phyloP scores from a whole-genome alignment of 2,113 vertebrate species.

The Salvelinus namaycush region DNA sequence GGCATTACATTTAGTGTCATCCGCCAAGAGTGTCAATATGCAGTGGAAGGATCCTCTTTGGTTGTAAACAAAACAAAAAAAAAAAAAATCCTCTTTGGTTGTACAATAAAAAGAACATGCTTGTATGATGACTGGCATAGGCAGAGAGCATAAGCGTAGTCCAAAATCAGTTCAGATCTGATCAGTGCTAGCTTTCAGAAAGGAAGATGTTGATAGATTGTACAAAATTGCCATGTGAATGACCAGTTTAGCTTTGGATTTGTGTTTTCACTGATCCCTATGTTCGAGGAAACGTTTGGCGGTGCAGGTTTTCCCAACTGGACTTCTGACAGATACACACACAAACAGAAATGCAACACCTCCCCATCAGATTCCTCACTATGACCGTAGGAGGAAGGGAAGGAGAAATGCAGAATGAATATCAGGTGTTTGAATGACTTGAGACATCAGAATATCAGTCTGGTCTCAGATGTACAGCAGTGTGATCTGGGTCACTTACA shows the following conservation, averaged over 20 bases:
- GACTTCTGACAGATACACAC: slow-evolving; percentile 49
- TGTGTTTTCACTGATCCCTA: slow-evolving; percentile 10
- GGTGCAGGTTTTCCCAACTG: slow-evolving; percentile 53
- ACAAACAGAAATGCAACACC: slow-evolving; percentile 74
- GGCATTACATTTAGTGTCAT: slow-evolving; percentile 55
- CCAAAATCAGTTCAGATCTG: neutral
- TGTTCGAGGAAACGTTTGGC: slow-evolving; percentile 39
- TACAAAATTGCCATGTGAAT: neutral
- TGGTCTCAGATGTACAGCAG: too few species aligned
- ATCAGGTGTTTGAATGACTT: too few species aligned
- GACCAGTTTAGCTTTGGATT: neutral
- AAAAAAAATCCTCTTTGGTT: slow-evolving; percentile 20
- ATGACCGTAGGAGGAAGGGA: slow-evolving; percentile 48
- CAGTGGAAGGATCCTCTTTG: slow-evolving; percentile 13
- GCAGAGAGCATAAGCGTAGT: neutral
- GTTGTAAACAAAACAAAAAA: too few species aligned
- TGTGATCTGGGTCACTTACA: too few species aligned
- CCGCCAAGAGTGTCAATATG: slow-evolving; percentile 39
- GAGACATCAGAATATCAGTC: too few species aligned
- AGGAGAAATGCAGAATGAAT: neutral
- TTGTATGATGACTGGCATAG: neutral
- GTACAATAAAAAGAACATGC: neutral
- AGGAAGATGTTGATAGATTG: neutral
- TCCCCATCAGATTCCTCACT: slow-evolving; percentile 74
- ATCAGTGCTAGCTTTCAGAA: neutral